These are phyloP conservation scores for Poecilia velifera DNA, from an alignment of 2,797 vertebrate species.

Conservation along the genomic window DNA sequence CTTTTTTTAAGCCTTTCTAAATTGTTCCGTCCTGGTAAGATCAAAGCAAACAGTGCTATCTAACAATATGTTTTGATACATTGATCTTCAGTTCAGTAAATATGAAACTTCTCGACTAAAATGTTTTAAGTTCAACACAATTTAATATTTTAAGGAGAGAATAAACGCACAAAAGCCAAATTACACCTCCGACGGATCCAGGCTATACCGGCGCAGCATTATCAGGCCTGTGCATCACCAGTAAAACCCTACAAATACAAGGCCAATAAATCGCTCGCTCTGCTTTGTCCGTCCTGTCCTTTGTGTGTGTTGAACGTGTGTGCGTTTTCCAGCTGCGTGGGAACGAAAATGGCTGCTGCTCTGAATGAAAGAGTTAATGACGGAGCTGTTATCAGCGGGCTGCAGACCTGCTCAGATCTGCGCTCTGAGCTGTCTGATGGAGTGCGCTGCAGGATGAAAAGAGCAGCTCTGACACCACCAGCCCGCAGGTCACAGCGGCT, in stretches of 20 bases:
- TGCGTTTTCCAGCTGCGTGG: slow-evolving; percentile 16
- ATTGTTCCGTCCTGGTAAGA: neutral
- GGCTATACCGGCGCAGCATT: slow-evolving; percentile 24
- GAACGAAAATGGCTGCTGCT: slow-evolving; percentile 53
- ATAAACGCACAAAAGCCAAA: neutral
- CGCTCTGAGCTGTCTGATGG: slow-evolving; percentile 69
- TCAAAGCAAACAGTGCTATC: neutral
- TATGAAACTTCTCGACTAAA: neutral
- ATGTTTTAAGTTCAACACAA: neutral
- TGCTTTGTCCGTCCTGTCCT: neutral
- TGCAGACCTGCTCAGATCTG: slow-evolving; percentile 77
- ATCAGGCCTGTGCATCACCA: slow-evolving; percentile 43
- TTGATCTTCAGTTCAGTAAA: neutral
- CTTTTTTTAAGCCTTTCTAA: neutral
- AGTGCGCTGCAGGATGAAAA: slow-evolving; percentile 77
- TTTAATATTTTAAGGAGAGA: neutral
- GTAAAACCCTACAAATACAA: slow-evolving; percentile 6
- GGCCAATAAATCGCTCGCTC: neutral
- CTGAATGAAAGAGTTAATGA: slow-evolving; percentile 77
- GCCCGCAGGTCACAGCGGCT: slow-evolving; percentile 47
- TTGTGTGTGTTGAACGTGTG: neutral
- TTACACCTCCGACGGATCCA: neutral
- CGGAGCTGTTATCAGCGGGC: slow-evolving; percentile 84
- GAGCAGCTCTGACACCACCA: slow-evolving; percentile 71
- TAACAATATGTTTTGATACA: neutral